Evolutionary conservation across 1,140 invertebrate genomes (phyloP), one percentile per base, ranked within the genome.

Genomic region (Zaprionus africanus): DNA sequence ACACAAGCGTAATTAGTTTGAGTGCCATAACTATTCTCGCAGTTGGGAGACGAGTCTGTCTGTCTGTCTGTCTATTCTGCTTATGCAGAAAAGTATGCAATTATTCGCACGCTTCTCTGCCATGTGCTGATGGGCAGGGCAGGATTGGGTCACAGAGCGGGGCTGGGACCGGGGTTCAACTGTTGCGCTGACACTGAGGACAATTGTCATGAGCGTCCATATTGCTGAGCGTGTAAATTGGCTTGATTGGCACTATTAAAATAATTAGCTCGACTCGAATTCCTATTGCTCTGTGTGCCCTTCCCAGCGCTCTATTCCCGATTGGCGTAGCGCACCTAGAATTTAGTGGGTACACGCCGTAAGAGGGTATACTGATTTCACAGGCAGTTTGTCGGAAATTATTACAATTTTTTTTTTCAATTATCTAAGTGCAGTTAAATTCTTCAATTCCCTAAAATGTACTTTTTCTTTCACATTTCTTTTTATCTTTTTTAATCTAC

Each of bases 231-330:
- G 46, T 70, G 74, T 68, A 82, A 78, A 85, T 81, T 83, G 69
- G 62, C 65, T 72, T 81, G 81, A 88, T 90, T 88, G 84, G 57
- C 31, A 66, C 78, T 73, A 90, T 88, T 88, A 90, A 88, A 90
- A 68, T 90, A 88, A 88, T 88, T 90, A 81, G 67, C 78, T 74
- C 26, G 59, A 36, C 57, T 65, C 46, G 13, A 36, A 65, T 41
- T 66, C 61, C 58, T 36, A 56, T 54, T 41, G 19, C 49, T 9
- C 46, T 17, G 15, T 51, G 2, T 31, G 38, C 11, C 34, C 6
- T 19, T 15, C 49, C 57, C 56, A 7, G 22, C 24, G n/a, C 26
- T 17, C 26, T n/a, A 69, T 79, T 62, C 36, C 71, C 81, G 31
- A 26, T 61, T 34, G 61, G 26, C 22, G 15, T 5, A 54, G 63